Evolutionary conservation across 2,797 vertebrate genomes (phyloP).

Genomic region (Helicolenus hilgendorfi): DNA sequence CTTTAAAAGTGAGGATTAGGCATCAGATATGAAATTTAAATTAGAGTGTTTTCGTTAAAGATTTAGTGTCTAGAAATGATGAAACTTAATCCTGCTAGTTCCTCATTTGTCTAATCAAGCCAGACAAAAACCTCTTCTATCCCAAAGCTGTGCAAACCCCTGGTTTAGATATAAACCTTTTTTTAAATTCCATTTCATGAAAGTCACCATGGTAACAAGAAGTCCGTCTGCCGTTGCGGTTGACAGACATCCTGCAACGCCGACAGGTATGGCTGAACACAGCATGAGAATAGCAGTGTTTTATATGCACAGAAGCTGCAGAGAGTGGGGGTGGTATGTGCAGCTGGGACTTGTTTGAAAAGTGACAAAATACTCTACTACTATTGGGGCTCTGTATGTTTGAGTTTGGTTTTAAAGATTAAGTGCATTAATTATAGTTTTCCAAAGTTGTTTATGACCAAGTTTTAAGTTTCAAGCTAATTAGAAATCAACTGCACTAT

Average conservation of each 20-base stretch:
- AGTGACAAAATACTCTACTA: neutral
- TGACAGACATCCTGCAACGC: neutral
- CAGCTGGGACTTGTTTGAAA: neutral
- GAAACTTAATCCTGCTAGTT: neutral
- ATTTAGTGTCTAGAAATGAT: neutral
- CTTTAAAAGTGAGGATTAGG: neutral
- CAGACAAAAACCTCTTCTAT: neutral
- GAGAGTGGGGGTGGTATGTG: neutral
- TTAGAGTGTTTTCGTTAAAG: neutral
- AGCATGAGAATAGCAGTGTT: neutral
- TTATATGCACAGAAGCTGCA: neutral
- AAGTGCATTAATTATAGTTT: too few relatives aligned
- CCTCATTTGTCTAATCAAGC: neutral
- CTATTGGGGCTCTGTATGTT: neutral
- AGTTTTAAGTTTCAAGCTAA: neutral
- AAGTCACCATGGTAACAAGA: conserved; percentile 46
- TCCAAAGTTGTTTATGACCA: neutral
- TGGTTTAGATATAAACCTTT: neutral
- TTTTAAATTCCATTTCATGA: neutral
- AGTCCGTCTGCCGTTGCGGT: neutral
- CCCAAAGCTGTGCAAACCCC: neutral
- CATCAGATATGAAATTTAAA: neutral
- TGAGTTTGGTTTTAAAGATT: too few relatives aligned
- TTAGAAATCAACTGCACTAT: neutral
- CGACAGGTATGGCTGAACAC: neutral